phyloP scores from a whole-genome alignment of 2,888 invertebrate species.

The Punctoribates punctum region DNA sequence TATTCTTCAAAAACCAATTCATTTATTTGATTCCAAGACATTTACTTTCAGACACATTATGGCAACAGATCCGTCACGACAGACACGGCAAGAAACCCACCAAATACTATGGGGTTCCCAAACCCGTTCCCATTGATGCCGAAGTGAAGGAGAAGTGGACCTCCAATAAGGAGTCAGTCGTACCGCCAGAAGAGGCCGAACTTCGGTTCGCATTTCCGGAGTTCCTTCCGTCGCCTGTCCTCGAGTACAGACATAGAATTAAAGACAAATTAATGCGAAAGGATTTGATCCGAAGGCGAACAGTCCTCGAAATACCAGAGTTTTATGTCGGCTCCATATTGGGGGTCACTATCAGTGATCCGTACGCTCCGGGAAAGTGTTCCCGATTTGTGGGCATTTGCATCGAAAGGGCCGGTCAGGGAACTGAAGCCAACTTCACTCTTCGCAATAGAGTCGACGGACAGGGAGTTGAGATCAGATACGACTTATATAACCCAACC shows the following conservation, averaged over 20 bases:
- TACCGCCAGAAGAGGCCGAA: slow-evolving; percentile 34
- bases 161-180: neutral
- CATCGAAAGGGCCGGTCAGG: slow-evolving; percentile 75
- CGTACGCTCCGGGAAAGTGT: slow-evolving; percentile 74
- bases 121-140: neutral
- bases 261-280: slow-evolving; percentile 72
- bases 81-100: neutral
- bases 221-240: slow-evolving; percentile 81
- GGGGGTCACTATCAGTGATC: slow-evolving; percentile 80
- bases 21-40: too few species aligned
- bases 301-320: slow-evolving; percentile 83
- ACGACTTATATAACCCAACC: slow-evolving; percentile 89
- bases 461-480: slow-evolving; percentile 69
- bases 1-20: neutral
- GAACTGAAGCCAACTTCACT: slow-evolving; percentile 77
- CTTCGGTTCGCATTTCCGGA: slow-evolving; percentile 67
- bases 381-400: slow-evolving; percentile 92
- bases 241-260: slow-evolving; percentile 70
- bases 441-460: slow-evolving; percentile 90
- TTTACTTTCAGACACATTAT: neutral
- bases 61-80: neutral
- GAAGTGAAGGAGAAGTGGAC: neutral
- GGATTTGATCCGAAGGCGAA: slow-evolving; percentile 85
- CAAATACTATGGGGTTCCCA: neutral
- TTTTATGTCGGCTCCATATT: slow-evolving; percentile 95